Evolutionary conservation across 2,113 vertebrate genomes (phyloP).

Genomic region (Rhabdornis inornatus): DNA sequence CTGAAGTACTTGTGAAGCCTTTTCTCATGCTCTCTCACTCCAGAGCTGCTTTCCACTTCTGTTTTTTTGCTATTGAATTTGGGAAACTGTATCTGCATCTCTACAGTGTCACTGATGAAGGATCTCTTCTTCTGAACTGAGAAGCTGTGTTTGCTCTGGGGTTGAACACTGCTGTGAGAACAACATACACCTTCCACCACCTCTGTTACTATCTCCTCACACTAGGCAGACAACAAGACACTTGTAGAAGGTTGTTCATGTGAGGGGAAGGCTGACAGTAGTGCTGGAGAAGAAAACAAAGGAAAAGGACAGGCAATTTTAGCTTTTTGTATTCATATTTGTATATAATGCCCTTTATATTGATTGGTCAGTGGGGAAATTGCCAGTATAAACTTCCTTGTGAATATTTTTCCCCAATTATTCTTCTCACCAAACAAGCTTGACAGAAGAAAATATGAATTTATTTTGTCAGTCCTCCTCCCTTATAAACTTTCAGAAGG

Average conservation of each 20-base stretch:
- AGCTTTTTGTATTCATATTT: background rate
- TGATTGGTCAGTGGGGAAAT: background rate
- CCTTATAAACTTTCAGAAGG: background rate
- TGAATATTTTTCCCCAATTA: background rate
- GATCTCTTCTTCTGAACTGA: background rate
- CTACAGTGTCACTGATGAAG: background rate
- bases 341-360: background rate
- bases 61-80: background rate
- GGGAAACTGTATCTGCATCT: background rate
- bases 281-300: background rate
- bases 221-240: background rate
- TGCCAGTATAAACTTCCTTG: background rate
- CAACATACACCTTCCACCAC: background rate
- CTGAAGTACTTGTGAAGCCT: background rate
- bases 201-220: background rate
- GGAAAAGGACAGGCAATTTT: background rate
- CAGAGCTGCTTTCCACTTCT: background rate
- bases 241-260: background rate
- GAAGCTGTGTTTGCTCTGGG: background rate
- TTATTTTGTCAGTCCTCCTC: background rate
- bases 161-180: background rate
- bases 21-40: background rate
- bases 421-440: background rate
- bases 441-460: background rate
- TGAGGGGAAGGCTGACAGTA: background rate